A percentile compares a stretch with the other conserved stretches of the same genome.
Evolutionary conservation across 2,797 vertebrate species (phyloP).

Genomic region (Margarornis squamiger): DNA sequence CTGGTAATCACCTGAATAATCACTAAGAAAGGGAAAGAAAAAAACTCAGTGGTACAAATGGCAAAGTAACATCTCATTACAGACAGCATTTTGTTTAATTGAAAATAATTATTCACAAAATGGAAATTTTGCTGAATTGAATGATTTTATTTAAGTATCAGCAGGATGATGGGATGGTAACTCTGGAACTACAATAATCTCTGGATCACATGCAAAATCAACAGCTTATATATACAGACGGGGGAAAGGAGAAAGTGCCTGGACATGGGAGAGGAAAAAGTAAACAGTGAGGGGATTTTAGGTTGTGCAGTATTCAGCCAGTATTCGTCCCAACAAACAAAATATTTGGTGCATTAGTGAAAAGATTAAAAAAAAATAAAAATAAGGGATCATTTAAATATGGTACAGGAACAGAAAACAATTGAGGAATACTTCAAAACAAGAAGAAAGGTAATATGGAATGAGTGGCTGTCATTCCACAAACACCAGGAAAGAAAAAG

Average conservation of each 20-base stretch:
- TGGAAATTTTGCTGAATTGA: neutral
- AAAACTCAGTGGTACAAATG: neutral
- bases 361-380: neutral
- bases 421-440: neutral
- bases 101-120: neutral
- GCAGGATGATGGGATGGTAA: neutral
- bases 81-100: neutral
- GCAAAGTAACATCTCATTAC: neutral
- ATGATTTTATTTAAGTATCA: neutral
- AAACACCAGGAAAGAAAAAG: neutral
- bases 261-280: neutral
- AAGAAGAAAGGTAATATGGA: neutral
- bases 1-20: neutral
- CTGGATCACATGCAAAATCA: neutral
- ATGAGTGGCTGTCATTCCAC: neutral
- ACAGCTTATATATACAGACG: fast-evolving
- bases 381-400: neutral
- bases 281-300: neutral
- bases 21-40: neutral
- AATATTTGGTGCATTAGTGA: neutral
- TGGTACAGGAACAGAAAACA: neutral
- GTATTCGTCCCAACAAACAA: neutral
- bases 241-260: neutral
- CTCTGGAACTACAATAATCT: neutral
- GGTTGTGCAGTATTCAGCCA: neutral